Evolutionary conservation across 2,113 vertebrate genomes (phyloP).

Genomic region (Gobiocypris rarus): DNA sequence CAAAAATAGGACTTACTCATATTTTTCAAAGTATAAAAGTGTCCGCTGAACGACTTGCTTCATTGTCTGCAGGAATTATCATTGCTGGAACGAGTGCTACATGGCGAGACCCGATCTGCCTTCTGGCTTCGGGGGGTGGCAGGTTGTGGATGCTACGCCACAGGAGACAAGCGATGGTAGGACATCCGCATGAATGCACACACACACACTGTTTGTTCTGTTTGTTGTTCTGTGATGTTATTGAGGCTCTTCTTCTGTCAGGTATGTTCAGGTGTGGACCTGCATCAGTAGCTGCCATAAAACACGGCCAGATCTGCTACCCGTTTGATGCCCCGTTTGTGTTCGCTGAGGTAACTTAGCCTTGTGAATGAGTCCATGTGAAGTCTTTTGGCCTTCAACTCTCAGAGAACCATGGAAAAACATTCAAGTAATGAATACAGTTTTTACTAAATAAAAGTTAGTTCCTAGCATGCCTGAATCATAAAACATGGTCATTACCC

Average conservation of each 20-base stretch:
- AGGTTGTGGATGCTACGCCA: slow-evolving; percentile 93
- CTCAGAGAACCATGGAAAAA: too few relatives aligned
- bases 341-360: slow-evolving; percentile 85
- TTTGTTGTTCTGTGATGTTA: background rate
- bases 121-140: slow-evolving; percentile 93
- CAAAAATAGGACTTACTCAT: too few relatives aligned
- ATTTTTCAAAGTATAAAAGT: too few relatives aligned
- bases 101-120: slow-evolving; percentile 94
- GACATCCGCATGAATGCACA: background rate
- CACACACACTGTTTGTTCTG: background rate
- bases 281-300: slow-evolving; percentile 90
- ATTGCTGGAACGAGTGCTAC: slow-evolving; percentile 97
- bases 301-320: slow-evolving; percentile 91
- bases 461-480: too few relatives aligned
- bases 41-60: background rate
- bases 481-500: too few relatives aligned
- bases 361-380: too few relatives aligned
- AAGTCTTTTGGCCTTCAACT: too few relatives aligned
- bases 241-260: slow-evolving; percentile 59
- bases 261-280: slow-evolving; percentile 97
- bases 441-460: too few relatives aligned
- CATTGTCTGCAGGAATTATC: slow-evolving; percentile 87
- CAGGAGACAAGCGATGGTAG: slow-evolving; percentile 97
- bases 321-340: slow-evolving; percentile 91
- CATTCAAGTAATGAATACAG: too few relatives aligned